These are phyloP conservation scores for Cylindroiulus punctatus DNA, from an alignment of 2,888 invertebrate genomes.

Conservation along the genomic window DNA sequence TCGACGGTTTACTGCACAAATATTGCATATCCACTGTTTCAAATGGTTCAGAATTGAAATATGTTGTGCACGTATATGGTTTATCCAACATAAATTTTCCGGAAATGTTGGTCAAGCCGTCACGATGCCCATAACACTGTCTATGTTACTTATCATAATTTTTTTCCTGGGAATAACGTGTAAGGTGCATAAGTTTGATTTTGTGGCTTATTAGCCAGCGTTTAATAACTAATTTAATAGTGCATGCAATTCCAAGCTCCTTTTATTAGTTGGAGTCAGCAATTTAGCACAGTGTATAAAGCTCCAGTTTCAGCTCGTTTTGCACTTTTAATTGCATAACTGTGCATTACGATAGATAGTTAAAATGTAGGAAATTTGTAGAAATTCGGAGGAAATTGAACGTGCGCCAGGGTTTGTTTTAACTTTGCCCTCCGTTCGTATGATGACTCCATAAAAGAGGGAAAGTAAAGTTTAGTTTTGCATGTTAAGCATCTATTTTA, in stretches of 20 bases:
- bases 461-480: slow-evolving; percentile 22
- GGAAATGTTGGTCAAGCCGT: too few relatives aligned
- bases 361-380: slow-evolving; percentile 10
- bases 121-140: too few relatives aligned
- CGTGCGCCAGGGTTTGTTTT: background rate
- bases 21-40: too few relatives aligned
- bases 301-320: background rate
- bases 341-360: background rate
- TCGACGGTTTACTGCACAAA: too few relatives aligned
- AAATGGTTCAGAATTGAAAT: too few relatives aligned
- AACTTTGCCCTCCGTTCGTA: background rate
- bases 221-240: background rate
- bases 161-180: too few relatives aligned
- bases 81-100: too few relatives aligned
- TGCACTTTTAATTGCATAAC: slow-evolving; percentile 5
- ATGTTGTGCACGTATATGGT: too few relatives aligned
- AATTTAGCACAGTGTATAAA: background rate
- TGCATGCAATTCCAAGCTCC: background rate
- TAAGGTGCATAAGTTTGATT: background rate
- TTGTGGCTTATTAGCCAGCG: background rate
- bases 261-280: background rate
- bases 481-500: slow-evolving; percentile 37
- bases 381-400: background rate
- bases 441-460: slow-evolving; percentile 3
- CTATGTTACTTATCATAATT: too few relatives aligned